These are phyloP conservation scores for Columba livia DNA, from an alignment of 2,113 vertebrate genomes.

Conservation along the genomic window DNA sequence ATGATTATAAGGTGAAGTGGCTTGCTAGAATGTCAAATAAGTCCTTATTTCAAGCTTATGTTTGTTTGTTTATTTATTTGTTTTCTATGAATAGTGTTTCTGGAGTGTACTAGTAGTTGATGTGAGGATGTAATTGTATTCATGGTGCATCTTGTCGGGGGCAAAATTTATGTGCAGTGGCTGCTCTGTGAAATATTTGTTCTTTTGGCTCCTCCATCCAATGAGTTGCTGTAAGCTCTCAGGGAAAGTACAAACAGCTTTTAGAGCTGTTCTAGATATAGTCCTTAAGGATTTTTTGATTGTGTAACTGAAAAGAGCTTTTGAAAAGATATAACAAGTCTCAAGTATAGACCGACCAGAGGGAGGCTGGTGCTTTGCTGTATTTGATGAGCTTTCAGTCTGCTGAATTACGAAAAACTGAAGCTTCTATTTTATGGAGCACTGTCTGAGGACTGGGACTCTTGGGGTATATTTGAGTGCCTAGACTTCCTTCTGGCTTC, in stretches of 20 bases:
- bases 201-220: background rate
- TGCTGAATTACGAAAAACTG: background rate
- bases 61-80: conserved; percentile 3
- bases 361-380: background rate
- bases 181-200: background rate
- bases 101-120: background rate
- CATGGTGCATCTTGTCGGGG: background rate
- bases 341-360: background rate
- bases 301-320: background rate
- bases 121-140: background rate
- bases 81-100: background rate
- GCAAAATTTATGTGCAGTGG: background rate
- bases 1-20: background rate
- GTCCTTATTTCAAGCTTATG: background rate
- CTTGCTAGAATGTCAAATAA: background rate
- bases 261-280: background rate
- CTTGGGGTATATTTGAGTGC: background rate
- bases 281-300: background rate
- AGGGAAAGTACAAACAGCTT: background rate
- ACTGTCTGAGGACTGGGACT: background rate
- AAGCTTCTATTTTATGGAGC: background rate
- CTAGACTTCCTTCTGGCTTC: background rate
- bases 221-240: background rate
- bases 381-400: background rate
- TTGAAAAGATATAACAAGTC: background rate